Base-by-base conservation (phyloP, 2,797 vertebrate species). In the Eulemur albifrons region DNA sequence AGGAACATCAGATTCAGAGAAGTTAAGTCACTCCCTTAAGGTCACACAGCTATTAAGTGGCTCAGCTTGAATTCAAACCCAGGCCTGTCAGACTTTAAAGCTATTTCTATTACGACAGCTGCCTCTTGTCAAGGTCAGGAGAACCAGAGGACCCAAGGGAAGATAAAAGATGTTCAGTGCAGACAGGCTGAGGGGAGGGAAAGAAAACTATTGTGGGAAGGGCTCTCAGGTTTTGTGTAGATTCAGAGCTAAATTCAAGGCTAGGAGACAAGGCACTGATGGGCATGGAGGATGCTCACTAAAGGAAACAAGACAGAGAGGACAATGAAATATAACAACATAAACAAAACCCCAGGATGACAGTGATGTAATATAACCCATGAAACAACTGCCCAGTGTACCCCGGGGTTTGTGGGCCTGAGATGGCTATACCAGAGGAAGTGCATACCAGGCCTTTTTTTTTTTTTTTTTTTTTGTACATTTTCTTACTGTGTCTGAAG, bases 401-500 rank as follows among this genome's bases (percentile, higher is more conserved):
- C 82, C 81, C 57, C 20, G 5, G 13, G 17, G 52, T 96, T 96
- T 94, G 95, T 77, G 93, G 96, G 93, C 94, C 96, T 82, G 18
- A 63, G 65, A 90, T 89, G 93, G 95, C 94, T 94, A 92, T 61
- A 88, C 94, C 92, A 93, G 73, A 87, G 90, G 96, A 97, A 97
- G 95, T 94, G 95, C 96, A 94, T 90, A 88, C 73, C 18, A 12
- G 88, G 13, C 35, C 50, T 65, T 54, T 61, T 63, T 38, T 1
- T 4, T 38, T 38, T 38, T 38, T 38, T 38, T 38, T 94, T 83
- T 59, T 97, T 98, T 97, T 97, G 96, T 97, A 97, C 81, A 93
- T 97, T 96, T 96, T 98, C 98, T 96, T 95, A 96, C 93, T 93
- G 87, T 95, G 97, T 96, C 97, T 97, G 97, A 97, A 96, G 97